Percentiles rank a stretch among this genome's conserved stretches.
phyloP scores from a whole-genome alignment of 2,888 invertebrate species.

The Microctonus hyperodae region DNA sequence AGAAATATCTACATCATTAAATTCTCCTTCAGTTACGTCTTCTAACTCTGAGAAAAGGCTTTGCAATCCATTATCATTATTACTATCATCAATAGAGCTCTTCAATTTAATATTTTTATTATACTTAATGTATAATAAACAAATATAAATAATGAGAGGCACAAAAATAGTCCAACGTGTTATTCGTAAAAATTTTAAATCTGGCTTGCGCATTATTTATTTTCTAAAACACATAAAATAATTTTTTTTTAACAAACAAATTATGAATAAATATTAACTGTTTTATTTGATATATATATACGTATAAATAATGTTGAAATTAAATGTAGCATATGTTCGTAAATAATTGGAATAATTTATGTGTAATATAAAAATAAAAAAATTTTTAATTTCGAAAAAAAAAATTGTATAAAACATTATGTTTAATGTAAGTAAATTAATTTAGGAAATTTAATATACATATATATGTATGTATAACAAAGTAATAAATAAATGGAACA shows the following conservation, averaged over 20 bases:
- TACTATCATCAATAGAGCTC: slow-evolving; percentile 39
- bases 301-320: too few species aligned
- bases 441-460: too few species aligned
- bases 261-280: too few species aligned
- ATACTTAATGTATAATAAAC: slow-evolving; percentile 52
- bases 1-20: background rate
- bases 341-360: too few species aligned
- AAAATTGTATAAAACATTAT: too few species aligned
- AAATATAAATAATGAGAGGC: slow-evolving; percentile 53
- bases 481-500: background rate
- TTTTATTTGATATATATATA: too few species aligned
- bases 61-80: slow-evolving; percentile 42
- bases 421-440: too few species aligned
- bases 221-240: background rate
- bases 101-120: slow-evolving; percentile 51
- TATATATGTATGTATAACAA: background rate
- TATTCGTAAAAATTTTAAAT: slow-evolving; percentile 40
- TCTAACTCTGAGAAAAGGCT: slow-evolving; percentile 52
- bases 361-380: too few species aligned
- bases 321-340: too few species aligned
- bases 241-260: background rate
- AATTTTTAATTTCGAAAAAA: too few species aligned
- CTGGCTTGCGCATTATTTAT: slow-evolving; percentile 31
- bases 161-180: slow-evolving; percentile 55
- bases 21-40: slow-evolving; percentile 41